Conservation (phyloP, 2,113 vertebrate genomes). For the Choloepus hoffmanni region DNA sequence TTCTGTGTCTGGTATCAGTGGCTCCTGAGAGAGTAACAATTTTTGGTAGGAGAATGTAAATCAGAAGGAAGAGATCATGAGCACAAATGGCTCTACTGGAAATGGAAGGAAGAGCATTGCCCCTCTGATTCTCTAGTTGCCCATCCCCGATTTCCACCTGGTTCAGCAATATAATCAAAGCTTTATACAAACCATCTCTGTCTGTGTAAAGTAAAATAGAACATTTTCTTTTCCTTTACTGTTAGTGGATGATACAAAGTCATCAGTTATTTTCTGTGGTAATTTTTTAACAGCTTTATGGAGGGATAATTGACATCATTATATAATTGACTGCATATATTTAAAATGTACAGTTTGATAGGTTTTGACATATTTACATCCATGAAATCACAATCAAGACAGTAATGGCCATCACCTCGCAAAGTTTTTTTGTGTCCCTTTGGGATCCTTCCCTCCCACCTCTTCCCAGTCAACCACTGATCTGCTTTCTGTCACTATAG, state of each 20-base stretch:
- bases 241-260: background rate
- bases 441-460: background rate
- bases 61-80: background rate
- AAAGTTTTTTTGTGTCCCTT: background rate
- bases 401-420: background rate
- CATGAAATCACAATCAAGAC: background rate
- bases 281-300: background rate
- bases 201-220: background rate
- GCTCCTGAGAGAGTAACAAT: background rate
- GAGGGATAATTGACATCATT: background rate
- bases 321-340: background rate
- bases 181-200: background rate
- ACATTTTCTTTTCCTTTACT: background rate
- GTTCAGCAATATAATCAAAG: background rate
- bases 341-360: background rate
- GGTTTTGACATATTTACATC: background rate
- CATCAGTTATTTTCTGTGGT: background rate
- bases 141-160: background rate
- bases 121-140: rapidly evolving
- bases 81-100: background rate
- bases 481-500: background rate
- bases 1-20: background rate
- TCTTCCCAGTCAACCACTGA: background rate
- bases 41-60: background rate
- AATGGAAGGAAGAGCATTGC: background rate